Base-by-base conservation (phyloP, 2,888 invertebrate genomes). In the Agrochola lychnidis region DNA sequence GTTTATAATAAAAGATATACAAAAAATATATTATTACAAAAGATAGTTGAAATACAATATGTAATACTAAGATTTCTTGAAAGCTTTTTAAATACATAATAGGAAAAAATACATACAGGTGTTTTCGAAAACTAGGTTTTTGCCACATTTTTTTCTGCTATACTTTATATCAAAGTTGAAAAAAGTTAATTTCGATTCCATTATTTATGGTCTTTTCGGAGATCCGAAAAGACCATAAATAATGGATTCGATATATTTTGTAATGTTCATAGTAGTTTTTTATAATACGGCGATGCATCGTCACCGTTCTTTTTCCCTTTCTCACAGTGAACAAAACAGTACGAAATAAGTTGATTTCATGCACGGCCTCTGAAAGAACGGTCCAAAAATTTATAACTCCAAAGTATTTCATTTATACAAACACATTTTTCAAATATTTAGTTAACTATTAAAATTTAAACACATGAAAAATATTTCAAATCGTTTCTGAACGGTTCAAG, bases 401-500 rank as follows among this genome's bases (percentile, higher is more conserved):
- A 14, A 25, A 25, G 56, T 12, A 57, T 25, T 25, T 57, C 0
- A 25, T 25, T 36, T 48, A 45, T 22, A 61, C 59, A 76, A 42
- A 61, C 2, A 62, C 30, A n/a, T 42, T 63, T 62, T 63, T 12
- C 19, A n/a, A 77, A 63, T 42, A 30, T 76, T 53, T 30, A 1
- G 4, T 19, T 3, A 36, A 36, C 22, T 67, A 42, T 30, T 42
- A 19, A 69, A 5, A 36, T n/a, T 22, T 30, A 22, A 14, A 36
- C 19, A 48, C 30, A 53, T 48, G 36, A n/a, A 45, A 70, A 56
- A 63, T 42, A 48, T 57, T 56, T 48, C 2, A 79, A 56, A 63
- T 42, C 30, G 59, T 30, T 70, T 56, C 9, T 63, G 7, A 56
- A 25, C 5, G 45, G 45, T 25, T 61, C 12, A 56, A 30, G 4